Evolutionary conservation across 2,797 vertebrate genomes (phyloP).

Genomic region (Sebastolobus alascanus): DNA sequence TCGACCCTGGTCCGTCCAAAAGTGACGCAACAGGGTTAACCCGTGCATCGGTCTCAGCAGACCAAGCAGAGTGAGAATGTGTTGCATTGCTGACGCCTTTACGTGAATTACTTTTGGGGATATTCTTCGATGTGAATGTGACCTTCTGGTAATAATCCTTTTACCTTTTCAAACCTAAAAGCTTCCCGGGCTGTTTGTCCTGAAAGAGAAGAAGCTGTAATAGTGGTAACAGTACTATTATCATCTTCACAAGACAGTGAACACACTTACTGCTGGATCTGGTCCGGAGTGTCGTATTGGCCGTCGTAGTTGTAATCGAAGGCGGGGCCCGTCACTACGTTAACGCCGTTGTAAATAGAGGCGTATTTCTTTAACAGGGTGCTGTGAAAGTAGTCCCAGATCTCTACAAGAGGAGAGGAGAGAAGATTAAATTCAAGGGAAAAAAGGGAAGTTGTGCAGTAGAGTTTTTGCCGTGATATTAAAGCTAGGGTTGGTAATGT

Average conservation of each 20-base stretch:
- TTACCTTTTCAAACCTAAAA: no score
- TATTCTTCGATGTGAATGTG: no score
- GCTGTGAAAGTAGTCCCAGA: slow-evolving; percentile 91
- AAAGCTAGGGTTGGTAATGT: no score
- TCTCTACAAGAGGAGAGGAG: slow-evolving; percentile 74
- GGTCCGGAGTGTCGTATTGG: slow-evolving; percentile 83
- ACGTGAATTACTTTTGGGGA: no score
- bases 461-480: background rate
- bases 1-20: no score
- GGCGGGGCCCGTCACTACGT: slow-evolving; percentile 89
- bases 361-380: slow-evolving; percentile 86
- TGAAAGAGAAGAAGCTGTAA: background rate
- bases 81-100: no score
- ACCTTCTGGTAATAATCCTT: no score
- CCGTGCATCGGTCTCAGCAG: no score
- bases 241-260: fast-evolving
- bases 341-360: slow-evolving; percentile 85
- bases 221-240: background rate
- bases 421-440: fast-evolving
- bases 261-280: slow-evolving; percentile 85
- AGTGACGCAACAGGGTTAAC: no score
- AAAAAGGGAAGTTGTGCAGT: fast-evolving
- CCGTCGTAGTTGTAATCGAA: slow-evolving; percentile 93
- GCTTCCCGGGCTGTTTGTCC: no score
- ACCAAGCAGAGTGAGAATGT: no score